phyloP scores from a whole-genome alignment of 2,888 invertebrate species.

The Eristalis arbustorum region DNA sequence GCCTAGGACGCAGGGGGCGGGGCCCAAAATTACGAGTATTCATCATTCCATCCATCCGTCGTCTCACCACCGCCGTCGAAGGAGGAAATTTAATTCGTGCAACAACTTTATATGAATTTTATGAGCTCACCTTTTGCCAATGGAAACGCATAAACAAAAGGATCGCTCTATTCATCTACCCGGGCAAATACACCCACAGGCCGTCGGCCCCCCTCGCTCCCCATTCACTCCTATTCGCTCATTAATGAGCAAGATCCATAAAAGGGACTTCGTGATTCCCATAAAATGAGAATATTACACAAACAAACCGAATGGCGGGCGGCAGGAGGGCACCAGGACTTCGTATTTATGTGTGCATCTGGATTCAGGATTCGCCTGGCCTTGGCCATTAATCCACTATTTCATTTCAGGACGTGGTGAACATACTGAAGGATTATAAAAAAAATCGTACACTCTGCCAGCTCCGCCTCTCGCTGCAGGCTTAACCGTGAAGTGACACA shows the following conservation, averaged over 20 bases:
- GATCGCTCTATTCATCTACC: constrained; percentile 21
- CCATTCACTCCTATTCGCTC: constrained; percentile 41
- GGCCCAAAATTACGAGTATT: constrained; percentile 19
- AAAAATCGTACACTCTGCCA: too few species aligned
- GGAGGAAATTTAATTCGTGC: constrained; percentile 40
- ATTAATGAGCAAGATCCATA: constrained; percentile 59
- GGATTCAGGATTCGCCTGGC: not conserved
- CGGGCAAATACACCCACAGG: not conserved
- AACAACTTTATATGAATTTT: constrained; percentile 48
- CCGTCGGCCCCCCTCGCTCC: not conserved
- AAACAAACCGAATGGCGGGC: constrained; percentile 1
- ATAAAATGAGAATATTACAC: constrained; percentile 36
- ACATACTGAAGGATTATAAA: constrained; percentile 13
- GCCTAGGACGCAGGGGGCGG: not conserved
- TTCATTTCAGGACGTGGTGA: not conserved
- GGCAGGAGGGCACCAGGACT: not conserved
- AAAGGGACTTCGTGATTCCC: constrained; percentile 62
- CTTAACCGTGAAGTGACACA: constrained; percentile 30
- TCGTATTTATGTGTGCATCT: not conserved
- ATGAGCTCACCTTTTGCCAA: constrained; percentile 55
- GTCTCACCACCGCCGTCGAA: not conserved
- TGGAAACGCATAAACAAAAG: constrained; percentile 44
- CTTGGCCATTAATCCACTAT: not conserved
- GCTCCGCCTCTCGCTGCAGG: not conserved
- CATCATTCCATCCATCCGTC: not conserved